phyloP scores from a whole-genome alignment of 2,797 vertebrate genomes.

The Enteromius afrohamiltoni region DNA sequence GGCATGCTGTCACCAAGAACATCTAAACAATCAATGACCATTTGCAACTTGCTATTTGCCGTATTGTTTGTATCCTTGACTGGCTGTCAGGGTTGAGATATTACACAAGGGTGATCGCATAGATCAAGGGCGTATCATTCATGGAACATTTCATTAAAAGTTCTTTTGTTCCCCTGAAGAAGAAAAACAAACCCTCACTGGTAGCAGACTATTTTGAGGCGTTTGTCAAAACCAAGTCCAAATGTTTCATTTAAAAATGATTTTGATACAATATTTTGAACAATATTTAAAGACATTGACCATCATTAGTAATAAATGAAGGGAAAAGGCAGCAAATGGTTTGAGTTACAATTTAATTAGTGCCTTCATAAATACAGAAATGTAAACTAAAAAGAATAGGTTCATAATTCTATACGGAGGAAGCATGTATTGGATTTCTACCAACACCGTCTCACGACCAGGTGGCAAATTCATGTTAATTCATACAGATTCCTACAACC shows the following conservation, averaged over 20 bases:
- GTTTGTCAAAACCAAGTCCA: neutral
- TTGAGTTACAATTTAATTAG: neutral
- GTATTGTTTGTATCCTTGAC: conserved; percentile 80
- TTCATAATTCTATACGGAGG: neutral
- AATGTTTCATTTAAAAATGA: neutral
- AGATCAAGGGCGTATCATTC: conserved; percentile 58
- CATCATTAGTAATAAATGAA: neutral
- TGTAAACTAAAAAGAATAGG: neutral
- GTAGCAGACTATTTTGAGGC: neutral
- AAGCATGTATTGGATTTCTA: too few relatives aligned
- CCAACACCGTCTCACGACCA: too few relatives aligned
- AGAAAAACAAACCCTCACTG: neutral
- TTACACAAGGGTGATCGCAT: conserved; percentile 76
- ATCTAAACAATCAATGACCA: conserved; percentile 88
- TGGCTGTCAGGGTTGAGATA: conserved; percentile 80
- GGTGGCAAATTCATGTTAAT: too few relatives aligned
- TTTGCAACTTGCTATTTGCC: conserved; percentile 89
- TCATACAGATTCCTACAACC: too few relatives aligned
- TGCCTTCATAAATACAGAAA: neutral
- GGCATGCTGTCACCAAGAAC: conserved; percentile 78
- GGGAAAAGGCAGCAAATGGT: too few relatives aligned
- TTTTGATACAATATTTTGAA: neutral
- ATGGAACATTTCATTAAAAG: neutral
- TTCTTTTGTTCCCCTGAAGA: neutral
- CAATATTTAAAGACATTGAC: neutral